Percentiles rank a stretch among this genome's conserved stretches.
These are phyloP conservation scores for Lagocephalus sceleratus DNA, from an alignment of 2,797 vertebrate genomes.

Conservation along the genomic window DNA sequence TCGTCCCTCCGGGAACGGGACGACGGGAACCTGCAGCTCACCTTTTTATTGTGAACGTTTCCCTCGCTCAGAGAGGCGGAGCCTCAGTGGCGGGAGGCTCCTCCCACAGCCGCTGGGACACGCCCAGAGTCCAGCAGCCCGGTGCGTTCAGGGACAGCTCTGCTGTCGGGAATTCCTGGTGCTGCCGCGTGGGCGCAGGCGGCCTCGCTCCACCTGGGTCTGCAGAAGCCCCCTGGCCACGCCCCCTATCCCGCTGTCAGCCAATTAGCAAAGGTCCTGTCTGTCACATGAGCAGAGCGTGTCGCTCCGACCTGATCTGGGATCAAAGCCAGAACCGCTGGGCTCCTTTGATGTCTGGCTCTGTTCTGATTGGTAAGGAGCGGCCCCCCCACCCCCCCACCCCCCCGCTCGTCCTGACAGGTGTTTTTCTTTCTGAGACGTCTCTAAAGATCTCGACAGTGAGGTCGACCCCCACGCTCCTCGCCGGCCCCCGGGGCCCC, in stretches of 20 bases:
- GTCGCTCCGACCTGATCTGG: conserved; percentile 48
- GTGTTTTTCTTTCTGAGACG: conserved; percentile 56
- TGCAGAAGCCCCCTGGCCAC: neutral
- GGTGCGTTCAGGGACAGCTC: conserved; percentile 3
- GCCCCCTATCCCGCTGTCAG: conserved; percentile 6
- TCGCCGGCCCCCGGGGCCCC: conserved; percentile 7
- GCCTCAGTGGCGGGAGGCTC: conserved; percentile 11
- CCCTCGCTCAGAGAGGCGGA: conserved; percentile 14
- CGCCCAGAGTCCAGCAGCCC: conserved; percentile 39
- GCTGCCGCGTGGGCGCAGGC: conserved; percentile 22
- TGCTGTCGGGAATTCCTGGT: fast-evolving
- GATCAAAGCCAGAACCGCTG: conserved; percentile 52
- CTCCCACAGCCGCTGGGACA: conserved; percentile 55
- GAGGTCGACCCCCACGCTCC: no score
- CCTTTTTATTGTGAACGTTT: neutral
- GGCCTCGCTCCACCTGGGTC: conserved; percentile 21
- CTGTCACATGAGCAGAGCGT: conserved; percentile 24
- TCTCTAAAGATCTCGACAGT: conserved; percentile 43
- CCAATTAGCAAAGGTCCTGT: conserved; percentile 11
- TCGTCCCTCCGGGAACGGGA: no score
- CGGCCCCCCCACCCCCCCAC: conserved; percentile 5
- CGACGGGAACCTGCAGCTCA: no score
- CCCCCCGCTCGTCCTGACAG: conserved; percentile 1
- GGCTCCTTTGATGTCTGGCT: conserved; percentile 51
- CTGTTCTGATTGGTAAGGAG: conserved; percentile 67